Conservation (phyloP, 1,140 invertebrate species). For the Drosophila nigromelanica region DNA sequence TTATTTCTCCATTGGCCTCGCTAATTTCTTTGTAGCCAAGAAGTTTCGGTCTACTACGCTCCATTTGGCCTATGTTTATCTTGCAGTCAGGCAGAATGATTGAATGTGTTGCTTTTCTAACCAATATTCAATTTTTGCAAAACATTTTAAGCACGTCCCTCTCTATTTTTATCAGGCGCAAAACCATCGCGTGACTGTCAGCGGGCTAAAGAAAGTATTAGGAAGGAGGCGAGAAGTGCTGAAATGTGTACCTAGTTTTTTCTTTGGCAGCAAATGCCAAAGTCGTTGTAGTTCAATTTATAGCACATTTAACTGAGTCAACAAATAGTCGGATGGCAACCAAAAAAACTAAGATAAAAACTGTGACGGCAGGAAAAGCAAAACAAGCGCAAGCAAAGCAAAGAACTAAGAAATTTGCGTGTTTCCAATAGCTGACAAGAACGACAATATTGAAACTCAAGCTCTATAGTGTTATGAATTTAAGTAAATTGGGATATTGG, state of each 20-base stretch:
- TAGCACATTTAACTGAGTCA: constrained; percentile 70
- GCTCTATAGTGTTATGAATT: not conserved
- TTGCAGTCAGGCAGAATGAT: constrained; percentile 68
- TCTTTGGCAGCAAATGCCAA: constrained; percentile 33
- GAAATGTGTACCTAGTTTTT: constrained; percentile 11
- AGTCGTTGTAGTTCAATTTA: constrained; percentile 67
- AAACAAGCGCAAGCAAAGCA: constrained; percentile 35
- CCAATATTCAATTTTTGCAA: constrained; percentile 76
- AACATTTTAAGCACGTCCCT: constrained; percentile 61
- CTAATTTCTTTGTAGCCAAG: constrained; percentile 33
- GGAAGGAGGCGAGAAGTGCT: no score
- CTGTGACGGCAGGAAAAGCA: constrained; percentile 47
- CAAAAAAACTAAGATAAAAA: constrained; percentile 60
- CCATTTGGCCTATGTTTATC: constrained; percentile 51
- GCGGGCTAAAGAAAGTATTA: not conserved
- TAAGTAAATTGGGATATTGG: not conserved
- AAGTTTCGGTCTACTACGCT: constrained; percentile 21
- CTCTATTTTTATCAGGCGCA: constrained; percentile 65
- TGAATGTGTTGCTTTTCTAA: constrained; percentile 80
- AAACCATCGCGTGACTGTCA: constrained; percentile 65
- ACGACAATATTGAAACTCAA: not conserved
- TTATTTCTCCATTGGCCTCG: constrained; percentile 24
- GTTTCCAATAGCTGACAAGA: constrained; percentile 28
- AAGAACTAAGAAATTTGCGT: constrained; percentile 58
- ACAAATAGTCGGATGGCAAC: constrained; percentile 67